Evolutionary conservation across 1,140 invertebrate species (phyloP).

Genomic region (Nebria ingens): DNA sequence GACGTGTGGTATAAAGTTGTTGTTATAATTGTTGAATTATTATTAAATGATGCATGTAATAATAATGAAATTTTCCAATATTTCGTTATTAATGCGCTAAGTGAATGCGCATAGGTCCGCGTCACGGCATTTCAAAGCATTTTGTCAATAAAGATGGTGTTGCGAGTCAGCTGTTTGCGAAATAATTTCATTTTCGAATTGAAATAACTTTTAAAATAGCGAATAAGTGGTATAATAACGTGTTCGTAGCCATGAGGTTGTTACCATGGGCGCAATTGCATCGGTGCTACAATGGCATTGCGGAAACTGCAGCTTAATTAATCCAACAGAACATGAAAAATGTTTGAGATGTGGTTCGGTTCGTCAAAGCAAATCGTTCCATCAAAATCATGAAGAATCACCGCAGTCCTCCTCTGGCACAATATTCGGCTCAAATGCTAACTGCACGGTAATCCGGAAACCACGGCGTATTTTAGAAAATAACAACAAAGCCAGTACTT

Average conservation of each 20-base stretch:
- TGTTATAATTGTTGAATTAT: too few species aligned
- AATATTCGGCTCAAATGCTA: constrained; percentile 5
- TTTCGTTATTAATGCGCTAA: background rate
- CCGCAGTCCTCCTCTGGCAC: background rate
- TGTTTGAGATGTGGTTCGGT: constrained; percentile 66
- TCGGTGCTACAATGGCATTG: constrained; percentile 85
- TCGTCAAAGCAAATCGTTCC: constrained; percentile 32
- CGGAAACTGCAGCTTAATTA: constrained; percentile 72
- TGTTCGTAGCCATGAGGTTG: constrained; percentile 7
- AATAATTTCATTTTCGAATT: constrained; percentile 4
- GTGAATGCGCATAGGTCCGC: background rate
- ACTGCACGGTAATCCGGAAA: constrained; percentile 16
- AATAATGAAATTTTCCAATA: constrained; percentile 8
- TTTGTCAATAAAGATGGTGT: constrained; percentile 8
- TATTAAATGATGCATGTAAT: too few species aligned
- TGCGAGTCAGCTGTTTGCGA: constrained; percentile 5
- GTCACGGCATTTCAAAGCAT: constrained; percentile 6
- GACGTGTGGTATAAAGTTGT: too few species aligned
- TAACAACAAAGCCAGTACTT: constrained; percentile 7
- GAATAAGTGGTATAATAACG: background rate
- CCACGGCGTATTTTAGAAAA: background rate
- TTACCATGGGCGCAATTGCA: constrained; percentile 73
- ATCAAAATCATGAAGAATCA: constrained; percentile 24
- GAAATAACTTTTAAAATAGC: background rate
- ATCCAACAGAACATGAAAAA: constrained; percentile 66